Evolutionary conservation across 1,140 invertebrate species (phyloP).

Genomic region (Glomeris maerens): DNA sequence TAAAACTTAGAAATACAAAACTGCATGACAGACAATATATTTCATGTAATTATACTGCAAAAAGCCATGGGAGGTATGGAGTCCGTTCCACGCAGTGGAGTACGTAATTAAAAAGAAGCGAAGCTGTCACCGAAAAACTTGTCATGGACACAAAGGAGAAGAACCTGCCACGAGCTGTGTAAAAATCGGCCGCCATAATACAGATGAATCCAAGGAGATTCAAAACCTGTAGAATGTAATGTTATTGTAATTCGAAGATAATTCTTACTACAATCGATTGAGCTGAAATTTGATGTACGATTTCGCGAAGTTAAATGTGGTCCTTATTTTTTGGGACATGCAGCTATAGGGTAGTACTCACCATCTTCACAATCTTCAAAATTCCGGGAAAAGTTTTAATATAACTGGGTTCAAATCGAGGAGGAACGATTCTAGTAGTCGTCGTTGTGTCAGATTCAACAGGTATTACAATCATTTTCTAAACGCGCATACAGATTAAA

Average conservation of each 20-base stretch:
- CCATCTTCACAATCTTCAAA: slow-evolving; percentile 60
- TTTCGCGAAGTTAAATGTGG: too few species aligned
- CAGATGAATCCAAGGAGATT: slow-evolving; percentile 71
- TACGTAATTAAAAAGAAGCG: slow-evolving; percentile 62
- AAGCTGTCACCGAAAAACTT: slow-evolving; percentile 67
- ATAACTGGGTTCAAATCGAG: slow-evolving; percentile 53
- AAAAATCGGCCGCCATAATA: slow-evolving; percentile 43
- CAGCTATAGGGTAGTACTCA: slow-evolving; percentile 38
- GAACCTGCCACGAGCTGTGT: slow-evolving; percentile 43
- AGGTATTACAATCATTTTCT: too few species aligned
- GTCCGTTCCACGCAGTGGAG: slow-evolving; percentile 75
- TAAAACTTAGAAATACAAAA: too few species aligned
- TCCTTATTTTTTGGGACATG: slow-evolving; percentile 2
- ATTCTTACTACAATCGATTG: too few species aligned
- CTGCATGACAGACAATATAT: too few species aligned
- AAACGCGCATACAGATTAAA: too few species aligned
- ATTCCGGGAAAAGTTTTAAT: slow-evolving; percentile 56
- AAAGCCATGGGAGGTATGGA: slow-evolving; percentile 70
- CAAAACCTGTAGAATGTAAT: slow-evolving; percentile 43
- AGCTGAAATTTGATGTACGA: too few species aligned
- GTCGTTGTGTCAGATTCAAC: too few species aligned
- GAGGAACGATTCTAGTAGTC: slow-evolving; percentile 22
- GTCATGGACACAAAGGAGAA: slow-evolving; percentile 69
- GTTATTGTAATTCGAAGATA: too few species aligned
- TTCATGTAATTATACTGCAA: too few species aligned